Evolutionary conservation across 2,797 vertebrate species (phyloP).

Genomic region (Coreius guichenoti): DNA sequence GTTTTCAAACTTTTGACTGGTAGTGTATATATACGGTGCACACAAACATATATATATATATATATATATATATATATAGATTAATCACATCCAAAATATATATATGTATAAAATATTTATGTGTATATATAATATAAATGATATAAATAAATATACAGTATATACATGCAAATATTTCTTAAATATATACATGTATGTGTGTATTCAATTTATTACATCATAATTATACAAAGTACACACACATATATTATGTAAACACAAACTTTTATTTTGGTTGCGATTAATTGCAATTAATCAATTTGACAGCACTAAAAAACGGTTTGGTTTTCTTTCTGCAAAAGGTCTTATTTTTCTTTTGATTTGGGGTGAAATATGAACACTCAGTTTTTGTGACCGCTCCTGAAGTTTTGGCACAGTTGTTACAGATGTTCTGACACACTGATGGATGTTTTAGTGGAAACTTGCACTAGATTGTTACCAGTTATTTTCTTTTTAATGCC

Average conservation of each 20-base stretch:
- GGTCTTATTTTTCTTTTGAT: constrained; percentile 1
- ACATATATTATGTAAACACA: neutral
- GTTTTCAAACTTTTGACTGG: no score
- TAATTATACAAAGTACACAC: neutral
- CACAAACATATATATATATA: no score
- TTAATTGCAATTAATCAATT: neutral
- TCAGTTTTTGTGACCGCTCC: neutral
- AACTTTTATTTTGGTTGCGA: neutral
- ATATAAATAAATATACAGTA: no score
- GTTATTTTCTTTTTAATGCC: neutral
- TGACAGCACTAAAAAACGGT: neutral
- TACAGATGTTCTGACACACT: constrained; percentile 11
- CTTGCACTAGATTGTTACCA: constrained; percentile 37
- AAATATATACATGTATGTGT: no score
- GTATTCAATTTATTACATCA: no score
- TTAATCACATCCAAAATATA: no score
- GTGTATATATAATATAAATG: no score
- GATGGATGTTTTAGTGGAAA: constrained; percentile 16
- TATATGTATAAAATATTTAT: no score
- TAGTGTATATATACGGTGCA: no score
- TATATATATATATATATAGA: no score
- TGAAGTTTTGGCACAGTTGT: constrained; percentile 14
- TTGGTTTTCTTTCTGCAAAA: neutral
- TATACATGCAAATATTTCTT: no score
- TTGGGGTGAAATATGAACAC: neutral